Conservation (phyloP, 1,140 invertebrate genomes). For the Panulirus ornatus region DNA sequence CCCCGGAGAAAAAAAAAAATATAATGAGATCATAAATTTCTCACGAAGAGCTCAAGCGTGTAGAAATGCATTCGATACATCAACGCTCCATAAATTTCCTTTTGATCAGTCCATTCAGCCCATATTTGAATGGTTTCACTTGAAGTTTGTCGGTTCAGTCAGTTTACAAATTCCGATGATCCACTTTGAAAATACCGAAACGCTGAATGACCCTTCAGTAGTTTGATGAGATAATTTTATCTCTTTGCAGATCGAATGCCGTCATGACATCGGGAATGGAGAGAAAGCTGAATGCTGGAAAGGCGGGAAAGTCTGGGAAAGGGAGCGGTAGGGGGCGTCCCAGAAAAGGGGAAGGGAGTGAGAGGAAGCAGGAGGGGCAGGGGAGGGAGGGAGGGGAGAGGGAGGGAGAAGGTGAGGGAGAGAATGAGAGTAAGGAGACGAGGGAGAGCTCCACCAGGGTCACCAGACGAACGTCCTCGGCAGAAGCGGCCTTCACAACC, state of each 20-base stretch:
- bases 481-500: background rate
- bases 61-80: constrained; percentile 26
- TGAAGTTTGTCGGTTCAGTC: constrained; percentile 9
- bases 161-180: background rate
- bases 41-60: constrained; percentile 12
- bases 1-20: background rate
- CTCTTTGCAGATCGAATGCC: constrained; percentile 71
- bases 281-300: constrained; percentile 71
- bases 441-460: constrained; percentile 17
- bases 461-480: constrained; percentile 32
- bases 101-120: background rate
- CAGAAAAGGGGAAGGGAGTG: constrained; percentile 62
- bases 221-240: constrained; percentile 72
- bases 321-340: constrained; percentile 69
- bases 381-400: constrained; percentile 22
- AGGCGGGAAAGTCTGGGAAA: constrained; percentile 61
- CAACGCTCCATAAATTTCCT: background rate
- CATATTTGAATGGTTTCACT: constrained; percentile 5
- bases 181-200: constrained; percentile 22
- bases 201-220: constrained; percentile 55
- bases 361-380: constrained; percentile 57
- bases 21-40: background rate
- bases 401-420: constrained; percentile 25
- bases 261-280: constrained; percentile 71
- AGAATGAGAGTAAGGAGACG: background rate